Evolutionary conservation across 2,797 vertebrate genomes (phyloP), one percentile per base, ranked within the genome.

Genomic region (Brotula barbata): DNA sequence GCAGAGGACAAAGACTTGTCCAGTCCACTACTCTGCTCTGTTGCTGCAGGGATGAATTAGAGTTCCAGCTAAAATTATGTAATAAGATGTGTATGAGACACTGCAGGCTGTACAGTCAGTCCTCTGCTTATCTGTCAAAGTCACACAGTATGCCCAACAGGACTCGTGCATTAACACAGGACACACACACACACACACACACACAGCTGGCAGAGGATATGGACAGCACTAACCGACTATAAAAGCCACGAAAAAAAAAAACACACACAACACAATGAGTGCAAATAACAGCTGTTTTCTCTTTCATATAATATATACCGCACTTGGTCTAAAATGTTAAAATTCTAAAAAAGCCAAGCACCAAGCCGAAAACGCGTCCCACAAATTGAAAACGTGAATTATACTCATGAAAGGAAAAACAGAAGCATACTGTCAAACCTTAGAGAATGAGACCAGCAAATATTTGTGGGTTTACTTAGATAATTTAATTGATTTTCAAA

Each of bases 121-220:
- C 47, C 66, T 51, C 56, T 46, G 50, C 61, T n/a, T 58, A 54
- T 42, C 40, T 5, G 55, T 75, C 74, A 77, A 71, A 75, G 75
- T 75, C 75, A 69, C 47, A 46, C 65, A 48, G 68, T 40, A 49
- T 25, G 73, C 68, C 76, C 69, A 46, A 14, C 58, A 58, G 61
- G 54, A 47, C 54, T 55, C 13, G 6, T 10, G 17, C 15, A 49
- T 14, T 19, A 40, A 53, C 20, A 41, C 22, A 3, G 43, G 45
- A 57, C 62, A 65, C 43, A 46, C 49, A 39, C 44, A 31, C 19
- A 23, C 58, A 47, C 46, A 50, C 48, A 42, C 7, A 42, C 36
- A 46, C 43, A 46, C 14, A 7, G 31, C 34, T 33, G 62, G 48
- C 68, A 15, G 51, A 58, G 69, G 64, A 59, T 15, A 52, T 15